Evolutionary conservation across 2,113 vertebrate genomes (phyloP).

Genomic region (Vicugna pacos): DNA sequence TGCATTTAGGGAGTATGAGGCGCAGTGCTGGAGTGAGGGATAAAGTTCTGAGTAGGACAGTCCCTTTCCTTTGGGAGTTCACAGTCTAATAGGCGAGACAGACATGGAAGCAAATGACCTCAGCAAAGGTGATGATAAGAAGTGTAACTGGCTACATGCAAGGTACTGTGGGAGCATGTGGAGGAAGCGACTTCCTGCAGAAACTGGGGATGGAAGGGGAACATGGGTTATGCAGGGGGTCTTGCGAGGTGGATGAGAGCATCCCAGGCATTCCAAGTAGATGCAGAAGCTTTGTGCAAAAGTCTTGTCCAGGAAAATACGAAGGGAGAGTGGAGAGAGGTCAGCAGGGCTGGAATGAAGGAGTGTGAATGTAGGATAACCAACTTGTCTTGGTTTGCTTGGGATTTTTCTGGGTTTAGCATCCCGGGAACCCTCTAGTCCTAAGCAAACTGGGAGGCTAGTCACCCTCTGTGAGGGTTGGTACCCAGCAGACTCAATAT

Average conservation of each 20-base stretch:
- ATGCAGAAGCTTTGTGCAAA: background rate
- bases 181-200: background rate
- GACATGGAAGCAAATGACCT: too few species aligned
- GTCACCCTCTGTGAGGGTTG: background rate
- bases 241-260: background rate
- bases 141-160: too few species aligned
- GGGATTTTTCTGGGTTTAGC: background rate
- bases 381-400: background rate
- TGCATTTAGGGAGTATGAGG: background rate
- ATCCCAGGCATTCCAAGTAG: background rate
- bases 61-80: background rate
- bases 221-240: too few species aligned
- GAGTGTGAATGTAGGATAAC: background rate
- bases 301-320: background rate
- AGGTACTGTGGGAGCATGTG: background rate
- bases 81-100: background rate
- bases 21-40: too few species aligned
- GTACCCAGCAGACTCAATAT: background rate
- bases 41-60: background rate
- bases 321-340: background rate
- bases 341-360: background rate
- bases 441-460: background rate
- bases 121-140: background rate
- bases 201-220: background rate
- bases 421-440: background rate